Base-by-base conservation (phyloP, 2,888 invertebrate species). In the Leptinotarsa rubiginosa region DNA sequence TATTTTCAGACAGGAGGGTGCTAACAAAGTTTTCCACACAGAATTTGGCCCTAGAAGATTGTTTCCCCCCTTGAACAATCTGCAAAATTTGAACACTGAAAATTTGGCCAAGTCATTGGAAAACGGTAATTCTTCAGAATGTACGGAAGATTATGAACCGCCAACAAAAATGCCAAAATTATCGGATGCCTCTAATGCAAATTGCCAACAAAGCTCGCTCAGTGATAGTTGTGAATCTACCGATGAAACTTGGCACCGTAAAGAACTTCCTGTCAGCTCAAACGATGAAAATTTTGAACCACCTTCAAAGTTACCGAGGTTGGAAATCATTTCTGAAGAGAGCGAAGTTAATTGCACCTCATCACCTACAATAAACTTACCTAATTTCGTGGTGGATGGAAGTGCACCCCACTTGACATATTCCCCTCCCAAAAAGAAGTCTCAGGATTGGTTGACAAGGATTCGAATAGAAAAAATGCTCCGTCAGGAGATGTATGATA, bases 351-450 rank as follows among this genome's bases (percentile, higher is more conserved):
- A 15, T 69, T 76, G 74, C 72, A 75, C 69, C 10, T 75, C 88
- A 66, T 92, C 93, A 1, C 93, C 94, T 0, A 93, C 93, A 0
- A 89, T 90, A 18, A 92, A 95, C 85, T 86, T 96, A 75, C 96
- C 96, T 0, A 93, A 96, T 87, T 96, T 90, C 82, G 94, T 94
- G 0, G 80, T 92, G 16, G 92, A 93, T 81, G 95, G 95, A 0
- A 92, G 92, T 52, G 95, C 95, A 0, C 95, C 95, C 0, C 95
- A 95, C 85, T 85, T 94, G 54, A 89, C 91, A 67, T 92, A 92
- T 89, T 94, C 95, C 0, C 94, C 95, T 0, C 90, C 90, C 47
- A 92, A 92, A 75, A 91, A 90, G 76, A 91, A 91, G 68, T 91
- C 92, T 77, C 89, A 92, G 0, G 92, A 95, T 85, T 95, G 95